Evolutionary conservation across 1,140 invertebrate genomes (phyloP).

Genomic region (Agrypnia vestita): DNA sequence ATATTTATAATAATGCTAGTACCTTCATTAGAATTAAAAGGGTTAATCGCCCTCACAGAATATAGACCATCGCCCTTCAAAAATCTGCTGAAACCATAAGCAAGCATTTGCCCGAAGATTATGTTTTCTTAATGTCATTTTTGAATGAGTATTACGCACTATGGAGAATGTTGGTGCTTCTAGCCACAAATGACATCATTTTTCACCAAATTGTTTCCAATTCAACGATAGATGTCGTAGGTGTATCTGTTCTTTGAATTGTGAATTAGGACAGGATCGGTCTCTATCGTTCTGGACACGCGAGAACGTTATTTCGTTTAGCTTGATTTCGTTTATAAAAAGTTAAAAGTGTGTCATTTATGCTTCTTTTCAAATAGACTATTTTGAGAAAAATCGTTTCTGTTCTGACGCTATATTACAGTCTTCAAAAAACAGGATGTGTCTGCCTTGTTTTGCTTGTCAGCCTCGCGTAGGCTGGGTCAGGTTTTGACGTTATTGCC

Average conservation of each 20-base stretch:
- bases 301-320: constrained; percentile 39
- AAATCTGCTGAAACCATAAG: too few species aligned
- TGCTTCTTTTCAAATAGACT: constrained; percentile 14
- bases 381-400: not conserved
- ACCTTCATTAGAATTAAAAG: too few species aligned
- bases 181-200: constrained; percentile 50
- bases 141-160: too few species aligned
- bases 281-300: constrained; percentile 36
- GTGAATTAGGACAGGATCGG: constrained; percentile 50
- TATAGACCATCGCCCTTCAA: too few species aligned
- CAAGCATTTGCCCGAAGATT: too few species aligned
- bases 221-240: constrained; percentile 51
- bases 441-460: constrained; percentile 51
- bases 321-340: constrained; percentile 18
- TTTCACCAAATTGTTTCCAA: constrained; percentile 27
- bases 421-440: constrained; percentile 38
- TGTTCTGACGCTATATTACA: not conserved
- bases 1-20: too few species aligned
- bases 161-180: not conserved
- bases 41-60: too few species aligned
- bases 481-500: constrained; percentile 50
- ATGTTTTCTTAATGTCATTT: too few species aligned
- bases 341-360: constrained; percentile 18
- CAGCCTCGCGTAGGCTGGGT: constrained; percentile 54
- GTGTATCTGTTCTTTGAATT: constrained; percentile 49